Conservation (phyloP, 1,140 invertebrate species). For the Pteromalus puparum region DNA sequence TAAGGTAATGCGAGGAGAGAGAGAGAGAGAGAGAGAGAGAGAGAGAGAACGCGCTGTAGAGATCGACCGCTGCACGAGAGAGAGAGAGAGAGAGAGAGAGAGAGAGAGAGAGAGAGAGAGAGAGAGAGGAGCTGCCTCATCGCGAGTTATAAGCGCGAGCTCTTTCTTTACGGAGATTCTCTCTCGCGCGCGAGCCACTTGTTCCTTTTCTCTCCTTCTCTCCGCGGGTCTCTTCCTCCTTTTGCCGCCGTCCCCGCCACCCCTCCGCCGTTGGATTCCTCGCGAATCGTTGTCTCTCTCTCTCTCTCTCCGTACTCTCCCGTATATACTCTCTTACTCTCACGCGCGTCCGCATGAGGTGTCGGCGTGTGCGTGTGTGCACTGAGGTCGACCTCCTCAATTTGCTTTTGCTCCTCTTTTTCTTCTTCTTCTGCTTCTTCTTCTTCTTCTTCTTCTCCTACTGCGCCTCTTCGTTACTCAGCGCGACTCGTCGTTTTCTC, state of each 20-base stretch:
- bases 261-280: conserved; percentile 26
- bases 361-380: conserved; percentile 33
- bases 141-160: conserved; percentile 41
- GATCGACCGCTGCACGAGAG: too few species aligned
- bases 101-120: conserved; percentile 8
- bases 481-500: background rate
- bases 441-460: background rate
- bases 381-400: conserved; percentile 40
- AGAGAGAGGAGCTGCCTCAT: conserved; percentile 37
- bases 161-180: conserved; percentile 48
- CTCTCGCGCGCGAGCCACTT: conserved; percentile 49
- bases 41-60: too few species aligned
- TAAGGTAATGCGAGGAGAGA: conserved; percentile 48
- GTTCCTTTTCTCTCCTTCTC: conserved; percentile 47
- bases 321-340: too few species aligned
- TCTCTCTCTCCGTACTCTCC: conserved; percentile 23
- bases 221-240: conserved; percentile 24
- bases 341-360: conserved; percentile 13
- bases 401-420: conserved; percentile 16
- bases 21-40: conserved; percentile 6
- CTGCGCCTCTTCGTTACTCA: conserved; percentile 10
- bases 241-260: background rate
- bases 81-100: conserved; percentile 28
- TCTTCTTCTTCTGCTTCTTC: background rate
- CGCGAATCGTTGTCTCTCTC: conserved; percentile 51